phyloP scores from a whole-genome alignment of 1,140 invertebrate genomes.

The Ctenoplectra terminalis region DNA sequence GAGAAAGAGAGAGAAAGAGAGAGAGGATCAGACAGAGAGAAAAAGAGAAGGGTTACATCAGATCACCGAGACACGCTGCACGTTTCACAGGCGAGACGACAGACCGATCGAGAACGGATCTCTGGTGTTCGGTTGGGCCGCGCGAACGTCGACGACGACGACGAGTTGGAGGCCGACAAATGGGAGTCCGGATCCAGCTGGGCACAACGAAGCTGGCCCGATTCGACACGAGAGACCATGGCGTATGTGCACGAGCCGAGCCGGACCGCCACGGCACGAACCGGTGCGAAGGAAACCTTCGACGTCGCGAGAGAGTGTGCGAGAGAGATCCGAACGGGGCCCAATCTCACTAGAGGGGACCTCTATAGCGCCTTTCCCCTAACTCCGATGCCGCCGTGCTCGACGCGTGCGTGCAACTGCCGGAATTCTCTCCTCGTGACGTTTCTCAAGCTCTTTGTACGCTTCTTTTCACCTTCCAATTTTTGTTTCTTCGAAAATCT shows the following conservation, averaged over 20 bases:
- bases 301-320: conserved; percentile 57
- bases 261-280: conserved; percentile 59
- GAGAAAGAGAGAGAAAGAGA: conserved; percentile 24
- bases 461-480: too few species aligned
- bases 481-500: neutral
- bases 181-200: conserved; percentile 59
- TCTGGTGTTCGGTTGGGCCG: conserved; percentile 21
- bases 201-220: conserved; percentile 57
- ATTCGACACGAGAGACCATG: conserved; percentile 65
- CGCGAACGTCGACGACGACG: conserved; percentile 28
- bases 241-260: conserved; percentile 62
- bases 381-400: conserved; percentile 41
- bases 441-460: neutral
- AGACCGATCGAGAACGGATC: conserved; percentile 46
- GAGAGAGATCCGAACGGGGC: conserved; percentile 59
- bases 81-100: conserved; percentile 42
- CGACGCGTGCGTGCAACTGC: neutral
- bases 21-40: conserved; percentile 9
- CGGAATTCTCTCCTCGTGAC: neutral
- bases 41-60: conserved; percentile 37
- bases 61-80: conserved; percentile 52
- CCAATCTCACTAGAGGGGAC: conserved; percentile 67
- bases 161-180: conserved; percentile 35
- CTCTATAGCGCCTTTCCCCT: conserved; percentile 50
- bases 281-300: conserved; percentile 61